These are phyloP conservation scores for Netelia melanura DNA, from an alignment of 2,888 invertebrate species.

Conservation along the genomic window DNA sequence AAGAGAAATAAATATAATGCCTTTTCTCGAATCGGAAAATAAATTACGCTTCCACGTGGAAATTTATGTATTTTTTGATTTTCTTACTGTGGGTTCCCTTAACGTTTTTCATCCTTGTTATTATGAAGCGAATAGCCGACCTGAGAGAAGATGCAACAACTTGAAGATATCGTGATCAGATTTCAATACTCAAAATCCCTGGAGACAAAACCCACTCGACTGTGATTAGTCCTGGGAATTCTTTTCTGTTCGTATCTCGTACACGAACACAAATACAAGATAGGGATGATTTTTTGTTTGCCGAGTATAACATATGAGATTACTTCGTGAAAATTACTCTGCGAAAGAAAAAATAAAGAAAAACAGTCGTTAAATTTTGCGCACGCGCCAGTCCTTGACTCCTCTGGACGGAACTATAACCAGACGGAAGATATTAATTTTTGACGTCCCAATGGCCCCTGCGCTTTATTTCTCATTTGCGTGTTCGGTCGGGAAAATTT, in stretches of 20 bases:
- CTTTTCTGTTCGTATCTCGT: conserved; percentile 7
- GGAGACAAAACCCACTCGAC: not conserved
- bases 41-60: conserved; percentile 13
- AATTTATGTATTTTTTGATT: conserved; percentile 9
- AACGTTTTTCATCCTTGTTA: not conserved
- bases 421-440: conserved; percentile 39
- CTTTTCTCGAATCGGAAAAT: not conserved
- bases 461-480: conserved; percentile 22
- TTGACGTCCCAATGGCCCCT: conserved; percentile 14
- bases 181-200: conserved; percentile 21
- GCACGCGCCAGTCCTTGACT: conserved; percentile 15
- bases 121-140: not conserved
- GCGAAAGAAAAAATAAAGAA: not conserved
- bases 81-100: not conserved
- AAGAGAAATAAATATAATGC: not conserved
- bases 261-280: not conserved
- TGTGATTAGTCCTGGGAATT: conserved; percentile 58
- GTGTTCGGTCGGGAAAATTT: conserved; percentile 22
- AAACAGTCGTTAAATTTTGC: conserved; percentile 5
- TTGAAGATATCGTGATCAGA: conserved; percentile 23
- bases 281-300: not conserved
- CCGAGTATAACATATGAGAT: not conserved
- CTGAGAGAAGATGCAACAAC: not conserved
- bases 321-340: not conserved
- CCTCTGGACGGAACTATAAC: conserved; percentile 26